Evolutionary conservation across 2,797 vertebrate genomes (phyloP).

Genomic region (Sebastiscus albofasciatus): DNA sequence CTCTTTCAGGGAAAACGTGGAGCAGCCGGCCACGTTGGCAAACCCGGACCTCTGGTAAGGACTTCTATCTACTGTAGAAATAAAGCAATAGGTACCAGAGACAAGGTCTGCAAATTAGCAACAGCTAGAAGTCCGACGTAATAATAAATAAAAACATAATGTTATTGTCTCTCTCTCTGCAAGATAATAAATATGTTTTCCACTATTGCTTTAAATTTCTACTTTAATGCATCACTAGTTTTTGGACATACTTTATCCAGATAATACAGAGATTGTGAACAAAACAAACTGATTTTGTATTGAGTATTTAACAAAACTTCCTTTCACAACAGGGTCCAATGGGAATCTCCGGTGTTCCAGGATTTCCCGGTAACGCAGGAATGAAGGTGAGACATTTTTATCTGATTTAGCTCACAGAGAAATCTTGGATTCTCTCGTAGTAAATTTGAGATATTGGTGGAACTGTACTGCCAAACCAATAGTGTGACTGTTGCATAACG

Average conservation of each 20-base stretch:
- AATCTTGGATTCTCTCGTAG: neutral
- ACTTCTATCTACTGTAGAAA: neutral
- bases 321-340: slow-evolving; percentile 86
- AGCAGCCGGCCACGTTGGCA: slow-evolving; percentile 88
- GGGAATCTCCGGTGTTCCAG: slow-evolving; percentile 88
- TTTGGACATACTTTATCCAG: neutral
- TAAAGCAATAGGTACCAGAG: neutral
- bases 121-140: no score
- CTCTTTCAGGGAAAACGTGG: slow-evolving; percentile 89
- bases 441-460: neutral
- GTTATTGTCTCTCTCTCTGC: neutral
- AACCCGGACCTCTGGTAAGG: slow-evolving; percentile 92
- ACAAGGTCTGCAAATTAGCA: no score
- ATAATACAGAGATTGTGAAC: neutral
- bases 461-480: neutral
- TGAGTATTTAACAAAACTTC: neutral
- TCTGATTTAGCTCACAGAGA: neutral
- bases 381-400: slow-evolving; percentile 85
- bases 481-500: neutral
- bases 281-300: neutral
- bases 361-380: slow-evolving; percentile 93
- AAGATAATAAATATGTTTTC: neutral
- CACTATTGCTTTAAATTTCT: neutral
- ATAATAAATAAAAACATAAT: no score
- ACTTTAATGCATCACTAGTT: neutral